Evolutionary conservation across 2,888 invertebrate species (phyloP).

Genomic region (Drosophila paranaensis): DNA sequence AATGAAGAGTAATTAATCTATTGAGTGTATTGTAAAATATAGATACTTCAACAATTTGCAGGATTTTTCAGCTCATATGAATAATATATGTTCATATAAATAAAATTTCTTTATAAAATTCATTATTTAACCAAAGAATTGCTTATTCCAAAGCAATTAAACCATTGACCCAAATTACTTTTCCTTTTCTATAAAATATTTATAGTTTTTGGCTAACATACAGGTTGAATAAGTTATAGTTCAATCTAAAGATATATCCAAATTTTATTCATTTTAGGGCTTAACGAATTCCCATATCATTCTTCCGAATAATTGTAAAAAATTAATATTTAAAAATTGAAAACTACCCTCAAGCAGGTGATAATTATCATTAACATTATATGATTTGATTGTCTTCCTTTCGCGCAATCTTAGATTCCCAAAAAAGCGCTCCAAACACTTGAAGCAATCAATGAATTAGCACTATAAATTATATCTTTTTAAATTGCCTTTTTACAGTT

Average conservation of each 20-base stretch:
- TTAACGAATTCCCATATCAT: too few species aligned
- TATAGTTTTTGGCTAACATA: too few species aligned
- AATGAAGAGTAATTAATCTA: background rate
- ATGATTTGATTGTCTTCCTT: background rate
- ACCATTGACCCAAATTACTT: too few species aligned
- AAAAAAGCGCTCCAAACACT: background rate
- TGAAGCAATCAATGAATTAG: conserved; percentile 12
- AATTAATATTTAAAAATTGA: background rate
- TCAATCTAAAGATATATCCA: too few species aligned
- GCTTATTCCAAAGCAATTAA: too few species aligned
- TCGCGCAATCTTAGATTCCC: background rate
- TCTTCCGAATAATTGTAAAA: background rate
- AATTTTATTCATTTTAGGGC: too few species aligned
- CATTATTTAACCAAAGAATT: too few species aligned
- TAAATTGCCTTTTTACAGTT: conserved; percentile 12
- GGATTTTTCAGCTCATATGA: too few species aligned
- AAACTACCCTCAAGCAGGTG: background rate
- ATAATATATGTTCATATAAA: too few species aligned
- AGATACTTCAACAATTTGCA: background rate
- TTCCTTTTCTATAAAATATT: too few species aligned
- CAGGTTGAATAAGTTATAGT: too few species aligned
- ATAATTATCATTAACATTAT: background rate
- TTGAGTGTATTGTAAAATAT: conserved; percentile 2
- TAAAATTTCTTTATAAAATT: too few species aligned
- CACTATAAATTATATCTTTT: conserved; percentile 12